Percentiles rank a stretch among this genome's conserved stretches.
These are phyloP conservation scores for Cheilosia urbana DNA, from an alignment of 2,888 invertebrate genomes.

Conservation along the genomic window DNA sequence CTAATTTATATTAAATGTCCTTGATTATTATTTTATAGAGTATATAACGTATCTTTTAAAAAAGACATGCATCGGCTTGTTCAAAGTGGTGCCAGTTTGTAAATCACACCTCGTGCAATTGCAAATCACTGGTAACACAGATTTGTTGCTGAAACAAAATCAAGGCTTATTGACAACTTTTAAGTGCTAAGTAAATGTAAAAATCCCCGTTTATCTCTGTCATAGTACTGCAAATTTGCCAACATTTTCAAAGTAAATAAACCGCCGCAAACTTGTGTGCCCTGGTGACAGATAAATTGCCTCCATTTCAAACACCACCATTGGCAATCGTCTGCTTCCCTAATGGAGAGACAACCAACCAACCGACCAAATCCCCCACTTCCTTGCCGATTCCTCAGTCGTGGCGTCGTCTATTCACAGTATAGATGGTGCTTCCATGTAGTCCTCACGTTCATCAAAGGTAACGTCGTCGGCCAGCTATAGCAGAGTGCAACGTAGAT, in stretches of 20 bases:
- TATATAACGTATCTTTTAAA: no score
- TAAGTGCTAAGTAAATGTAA: not conserved
- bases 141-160: no score
- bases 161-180: no score
- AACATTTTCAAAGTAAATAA: constrained; percentile 62
- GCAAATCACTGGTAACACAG: no score
- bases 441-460: constrained; percentile 23
- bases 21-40: not conserved
- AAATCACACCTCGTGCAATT: no score
- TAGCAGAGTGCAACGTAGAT: constrained; percentile 51
- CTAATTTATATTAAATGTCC: not conserved
- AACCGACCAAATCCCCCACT: constrained; percentile 21
- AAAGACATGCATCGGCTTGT: no score
- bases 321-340: not conserved
- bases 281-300: constrained; percentile 70
- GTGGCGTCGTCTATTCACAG: constrained; percentile 19
- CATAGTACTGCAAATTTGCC: constrained; percentile 56
- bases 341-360: constrained; percentile 7
- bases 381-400: constrained; percentile 58
- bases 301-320: constrained; percentile 37
- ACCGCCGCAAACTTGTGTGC: constrained; percentile 52
- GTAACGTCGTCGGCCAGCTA: not conserved
- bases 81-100: no score
- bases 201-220: not conserved
- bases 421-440: not conserved